Base-by-base conservation (phyloP, 2,888 invertebrate species). In the Catocala nupta region DNA sequence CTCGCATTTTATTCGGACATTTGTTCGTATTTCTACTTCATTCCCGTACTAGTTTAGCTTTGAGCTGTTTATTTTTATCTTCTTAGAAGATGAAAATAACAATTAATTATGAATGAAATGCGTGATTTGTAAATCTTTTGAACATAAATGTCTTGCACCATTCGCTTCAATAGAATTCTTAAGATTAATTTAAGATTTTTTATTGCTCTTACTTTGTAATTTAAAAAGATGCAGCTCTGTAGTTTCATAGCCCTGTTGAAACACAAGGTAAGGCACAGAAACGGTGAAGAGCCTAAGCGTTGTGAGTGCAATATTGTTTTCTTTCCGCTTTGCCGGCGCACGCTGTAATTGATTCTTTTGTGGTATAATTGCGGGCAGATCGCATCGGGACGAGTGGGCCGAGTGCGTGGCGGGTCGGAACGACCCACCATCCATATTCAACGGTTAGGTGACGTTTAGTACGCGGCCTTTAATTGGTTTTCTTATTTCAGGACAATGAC, bases 321-420 rank as follows among this genome's bases (percentile, higher is more conserved):
- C 86, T 82, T 87, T 84, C 81, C 82, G 85, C 85, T 86, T 83
- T 83, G 82, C 78, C 74, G 69, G 71, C 70, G 80, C 80, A 78
- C 76, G 75, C 78, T 75, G 77, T 92, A 93, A 93, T 92, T 90
- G 91, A 92, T 93, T 92, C 92, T 87, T 93, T 93, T 93, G 93
- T 92, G 83, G 73, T 70, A 80, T 88, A 87, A 90, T 89, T 86
- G 89, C 89, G 87, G 82, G 79, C 87, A 86, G 88, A 87, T 87
- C 89, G 84, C 90, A 87, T 87, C 88, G 78, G 60, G 65, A 43
- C 60, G 58, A 45, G 49, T 44, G 54, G 44, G 45, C 71, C 70
- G 75, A 78, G 78, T 77, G 81, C 81, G 81, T 72, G 77, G 67
- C 66, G 65, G 63, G 63, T 65, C 68, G 60, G 42, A 63, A 49